A percentile compares a stretch with the other conserved stretches of the same genome.
phyloP scores from a whole-genome alignment of 2,797 vertebrate species.

The Pygocentrus nattereri region DNA sequence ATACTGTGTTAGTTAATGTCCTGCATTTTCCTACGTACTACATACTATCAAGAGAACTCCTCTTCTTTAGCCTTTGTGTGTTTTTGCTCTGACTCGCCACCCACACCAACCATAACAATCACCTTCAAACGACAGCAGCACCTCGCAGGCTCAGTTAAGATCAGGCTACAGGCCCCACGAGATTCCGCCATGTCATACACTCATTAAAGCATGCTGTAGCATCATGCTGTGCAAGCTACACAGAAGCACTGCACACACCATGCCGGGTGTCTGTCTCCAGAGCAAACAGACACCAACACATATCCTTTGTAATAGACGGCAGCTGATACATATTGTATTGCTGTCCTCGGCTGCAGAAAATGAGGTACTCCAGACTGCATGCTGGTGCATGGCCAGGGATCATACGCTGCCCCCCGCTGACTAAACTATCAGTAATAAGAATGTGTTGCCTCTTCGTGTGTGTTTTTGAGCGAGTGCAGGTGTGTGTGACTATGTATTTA shows the following conservation, averaged over 20 bases:
- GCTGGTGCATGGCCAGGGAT: conserved; percentile 39
- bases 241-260: conserved; percentile 17
- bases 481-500: neutral
- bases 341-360: conserved; percentile 41
- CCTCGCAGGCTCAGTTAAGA: conserved; percentile 27
- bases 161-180: neutral
- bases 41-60: neutral
- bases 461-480: neutral
- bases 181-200: conserved; percentile 33
- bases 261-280: conserved; percentile 24
- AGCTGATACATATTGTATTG: conserved; percentile 43
- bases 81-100: conserved; percentile 4
- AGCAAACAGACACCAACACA: conserved; percentile 47
- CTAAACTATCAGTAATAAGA: conserved; percentile 50
- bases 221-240: conserved; percentile 22
- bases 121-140: conserved; percentile 27
- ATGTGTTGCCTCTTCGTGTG: conserved; percentile 26
- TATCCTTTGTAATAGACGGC: conserved; percentile 43
- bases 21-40: neutral
- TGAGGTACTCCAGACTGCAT: conserved; percentile 44
- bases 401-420: conserved; percentile 44
- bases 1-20: too few relatives aligned
- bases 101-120: conserved; percentile 15
- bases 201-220: conserved; percentile 42
- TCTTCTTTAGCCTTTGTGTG: neutral